Base-by-base conservation (phyloP, 2,113 vertebrate genomes). In the Xyliphius kryptos region DNA sequence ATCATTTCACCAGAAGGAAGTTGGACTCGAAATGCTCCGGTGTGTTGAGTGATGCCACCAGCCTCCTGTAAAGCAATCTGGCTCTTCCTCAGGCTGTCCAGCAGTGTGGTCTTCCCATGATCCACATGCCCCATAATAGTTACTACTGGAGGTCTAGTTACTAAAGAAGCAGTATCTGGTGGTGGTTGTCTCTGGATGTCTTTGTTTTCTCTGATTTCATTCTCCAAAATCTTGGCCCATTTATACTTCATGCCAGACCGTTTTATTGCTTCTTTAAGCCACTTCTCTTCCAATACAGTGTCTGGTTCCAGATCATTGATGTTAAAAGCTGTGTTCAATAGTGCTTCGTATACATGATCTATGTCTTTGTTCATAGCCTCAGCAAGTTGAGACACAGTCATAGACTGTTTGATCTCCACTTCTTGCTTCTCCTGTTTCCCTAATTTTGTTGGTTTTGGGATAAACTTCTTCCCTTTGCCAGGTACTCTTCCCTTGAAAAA, bases 121-220 rank as follows among this genome's bases (percentile, higher is more conserved):
- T 99, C 96, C 53, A 99, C 94, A 1, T 99, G 96, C 32, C 96
- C 96, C 92, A 99, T 90, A 74, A 99, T 92, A 20, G 96, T 98
- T 57, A 99, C 91, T 62, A 99, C 89, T 0, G 96, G 91, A 43
- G 88, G 90, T 6, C 91, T 88, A 0, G 81, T 60, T 37, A 72
- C 83, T 76, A 97, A 80, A 0, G 66, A 32, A 46, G 87, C 58
- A 6, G 86, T 87, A 67, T 94, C 91, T 20, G 89, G 82, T 1
- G 81, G 90, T 1, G 87, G 89, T 56, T 90, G 91, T 73, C 70
- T 86, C 21, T 84, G 68, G 10, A 80, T 89, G 62, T 98, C 93
- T 74, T 79, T 88, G 80, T 93, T 91, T 80, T 86, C 76, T 67
- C 81, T 78, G 40, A 82, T 63, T 77, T 73, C 85, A 68, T 78